Evolutionary conservation across 2,797 vertebrate species (phyloP).

Genomic region (Perdix hodgsoniae): DNA sequence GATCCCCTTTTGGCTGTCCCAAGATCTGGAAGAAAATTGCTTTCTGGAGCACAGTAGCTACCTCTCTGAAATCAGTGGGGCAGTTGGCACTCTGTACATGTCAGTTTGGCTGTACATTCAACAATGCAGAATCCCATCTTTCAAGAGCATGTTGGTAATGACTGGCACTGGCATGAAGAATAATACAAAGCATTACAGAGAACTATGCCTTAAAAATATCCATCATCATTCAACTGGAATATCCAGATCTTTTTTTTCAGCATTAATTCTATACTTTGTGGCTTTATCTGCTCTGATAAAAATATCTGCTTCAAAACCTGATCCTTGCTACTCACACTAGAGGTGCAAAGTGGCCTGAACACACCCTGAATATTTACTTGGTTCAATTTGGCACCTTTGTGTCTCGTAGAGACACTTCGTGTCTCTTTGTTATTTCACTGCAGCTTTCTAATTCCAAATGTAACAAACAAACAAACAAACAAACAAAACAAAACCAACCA

Average conservation of each 20-base stretch:
- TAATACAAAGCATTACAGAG: background rate
- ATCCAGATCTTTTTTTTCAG: background rate
- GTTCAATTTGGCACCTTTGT: background rate
- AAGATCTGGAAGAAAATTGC: background rate
- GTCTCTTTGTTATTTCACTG: background rate
- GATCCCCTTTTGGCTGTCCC: background rate
- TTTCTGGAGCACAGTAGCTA: background rate
- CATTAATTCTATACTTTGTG: background rate
- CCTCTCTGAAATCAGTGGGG: background rate
- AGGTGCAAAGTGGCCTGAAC: background rate
- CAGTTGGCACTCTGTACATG: background rate
- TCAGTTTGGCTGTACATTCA: background rate
- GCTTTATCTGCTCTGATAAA: background rate
- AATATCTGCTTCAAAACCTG: background rate
- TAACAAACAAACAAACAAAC: background rate
- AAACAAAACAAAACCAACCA: background rate
- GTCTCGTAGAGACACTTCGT: background rate
- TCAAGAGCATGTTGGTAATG: background rate
- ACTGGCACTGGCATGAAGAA: background rate
- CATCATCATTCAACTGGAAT: background rate
- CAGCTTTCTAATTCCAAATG: background rate
- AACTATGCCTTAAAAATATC: background rate
- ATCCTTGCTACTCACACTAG: background rate
- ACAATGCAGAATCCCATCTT: background rate
- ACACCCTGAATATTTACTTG: background rate